Conservation (phyloP, 2,797 vertebrate species). For the Dallia pectoralis region DNA sequence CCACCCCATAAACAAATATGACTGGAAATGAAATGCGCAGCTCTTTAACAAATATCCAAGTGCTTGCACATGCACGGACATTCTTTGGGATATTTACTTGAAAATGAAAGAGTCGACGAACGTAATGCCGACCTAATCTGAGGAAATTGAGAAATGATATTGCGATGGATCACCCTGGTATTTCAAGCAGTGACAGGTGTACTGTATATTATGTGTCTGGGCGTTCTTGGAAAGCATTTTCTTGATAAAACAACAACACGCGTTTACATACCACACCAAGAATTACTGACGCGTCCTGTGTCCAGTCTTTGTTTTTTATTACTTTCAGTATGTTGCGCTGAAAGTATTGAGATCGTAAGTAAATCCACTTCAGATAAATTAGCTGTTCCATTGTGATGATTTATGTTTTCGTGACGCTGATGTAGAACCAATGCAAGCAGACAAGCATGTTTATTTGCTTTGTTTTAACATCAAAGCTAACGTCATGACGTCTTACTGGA, state of each 20-base stretch:
- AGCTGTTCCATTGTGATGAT: no score
- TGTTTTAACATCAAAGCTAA: background rate
- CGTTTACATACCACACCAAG: background rate
- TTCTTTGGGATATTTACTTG: background rate
- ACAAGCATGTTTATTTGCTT: background rate
- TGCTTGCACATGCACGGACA: background rate
- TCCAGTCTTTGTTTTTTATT: no score
- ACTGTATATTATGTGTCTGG: background rate
- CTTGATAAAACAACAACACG: background rate
- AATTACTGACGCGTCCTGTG: background rate
- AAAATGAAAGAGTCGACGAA: conserved; percentile 11
- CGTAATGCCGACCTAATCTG: background rate
- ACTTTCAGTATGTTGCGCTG: no score
- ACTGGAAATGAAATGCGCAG: background rate
- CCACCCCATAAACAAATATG: background rate
- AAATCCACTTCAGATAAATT: no score
- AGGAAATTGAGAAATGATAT: conserved; percentile 1
- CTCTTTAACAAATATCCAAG: background rate
- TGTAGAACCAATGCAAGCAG: background rate
- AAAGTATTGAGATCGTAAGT: no score
- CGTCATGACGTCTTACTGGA: no score
- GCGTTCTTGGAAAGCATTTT: background rate
- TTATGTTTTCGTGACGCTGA: no score
- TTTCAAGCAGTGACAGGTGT: background rate
- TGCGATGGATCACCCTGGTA: background rate